Evolutionary conservation across 2,113 vertebrate species (phyloP), one percentile per base, ranked within the genome.

Genomic region (Abramis brama): DNA sequence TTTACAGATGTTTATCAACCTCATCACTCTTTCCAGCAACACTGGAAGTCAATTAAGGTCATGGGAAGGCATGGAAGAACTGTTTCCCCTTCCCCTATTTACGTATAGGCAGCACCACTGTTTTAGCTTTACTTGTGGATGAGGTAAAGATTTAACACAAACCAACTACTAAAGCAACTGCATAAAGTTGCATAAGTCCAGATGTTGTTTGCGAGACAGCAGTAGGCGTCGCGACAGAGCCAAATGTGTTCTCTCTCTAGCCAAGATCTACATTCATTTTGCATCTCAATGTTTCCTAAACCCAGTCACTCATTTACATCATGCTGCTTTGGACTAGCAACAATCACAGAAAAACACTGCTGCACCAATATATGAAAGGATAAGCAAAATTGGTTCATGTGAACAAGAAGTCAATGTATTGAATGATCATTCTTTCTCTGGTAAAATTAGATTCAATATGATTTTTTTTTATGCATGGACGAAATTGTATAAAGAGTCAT

Each of bases 301-400:
- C 52, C 23, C 62, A 68, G 23, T 59, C 15, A 9, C 25, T 81
- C 59, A 62, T 55, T 71, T 86, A 59, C 66, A 47, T 64, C 78
- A 81, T 68, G 76, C 66, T 71, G 81, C 47, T 83, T 57, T 79
- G 39, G 60, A 79, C 21, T 68, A 60, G 13, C 25, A 74, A 70
- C 68, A 57, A 71, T 62, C 47, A 60, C 77, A 78, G 68, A 47
- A 30, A 39, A 77, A 33, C 71, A 80, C 1, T 36, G 57, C 17
- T 33, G 21, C 90, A 91, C 90, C 85, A 70, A 95, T 93, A 92
- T 82, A 91, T 43, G 27, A 62, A 59, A 70, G 66, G 47, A 71
- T 9, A 13, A 79, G 55, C 55, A 39, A 39, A 25, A 36, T 33
- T n/a, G 45, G 47, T 77, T 50, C 13, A 70, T 70, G 66, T 70